Percentiles rank a stretch among this genome's conserved stretches.
Conservation (phyloP, 2,888 invertebrate species). For the Sarcophaga carnaria region DNA sequence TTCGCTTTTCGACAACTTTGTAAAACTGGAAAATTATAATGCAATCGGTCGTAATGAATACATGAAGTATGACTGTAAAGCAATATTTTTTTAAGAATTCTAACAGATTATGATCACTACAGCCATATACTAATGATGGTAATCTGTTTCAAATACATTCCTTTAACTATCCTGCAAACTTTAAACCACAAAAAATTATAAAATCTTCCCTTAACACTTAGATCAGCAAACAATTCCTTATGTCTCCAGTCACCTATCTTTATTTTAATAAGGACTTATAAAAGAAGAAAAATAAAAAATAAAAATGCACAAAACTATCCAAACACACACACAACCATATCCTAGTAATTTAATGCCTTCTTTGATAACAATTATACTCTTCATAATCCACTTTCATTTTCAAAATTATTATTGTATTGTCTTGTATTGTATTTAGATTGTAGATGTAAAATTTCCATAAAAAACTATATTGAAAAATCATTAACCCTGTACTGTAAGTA, state of each 20-base stretch:
- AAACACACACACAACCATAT: slow-evolving; percentile 46
- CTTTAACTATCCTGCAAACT: neutral
- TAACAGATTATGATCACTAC: neutral
- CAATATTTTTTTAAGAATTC: no score
- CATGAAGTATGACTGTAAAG: no score
- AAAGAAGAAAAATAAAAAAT: neutral
- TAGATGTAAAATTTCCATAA: neutral
- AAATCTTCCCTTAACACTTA: no score
- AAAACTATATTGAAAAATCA: slow-evolving; percentile 1
- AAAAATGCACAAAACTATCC: slow-evolving; percentile 36
- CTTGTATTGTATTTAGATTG: neutral
- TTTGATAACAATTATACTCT: neutral
- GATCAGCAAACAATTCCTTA: neutral
- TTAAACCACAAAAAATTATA: no score
- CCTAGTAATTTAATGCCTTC: slow-evolving; percentile 1
- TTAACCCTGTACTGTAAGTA: slow-evolving; percentile 38
- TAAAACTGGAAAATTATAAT: no score
- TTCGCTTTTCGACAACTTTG: no score
- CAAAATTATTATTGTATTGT: neutral
- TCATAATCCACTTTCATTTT: no score
- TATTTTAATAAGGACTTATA: slow-evolving; percentile 11
- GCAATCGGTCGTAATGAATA: no score
- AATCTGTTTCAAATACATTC: neutral
- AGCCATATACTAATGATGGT: slow-evolving; percentile 26
- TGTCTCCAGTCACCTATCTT: slow-evolving; percentile 16